phyloP scores from a whole-genome alignment of 1,140 invertebrate species.

The Zaprionus taronus region DNA sequence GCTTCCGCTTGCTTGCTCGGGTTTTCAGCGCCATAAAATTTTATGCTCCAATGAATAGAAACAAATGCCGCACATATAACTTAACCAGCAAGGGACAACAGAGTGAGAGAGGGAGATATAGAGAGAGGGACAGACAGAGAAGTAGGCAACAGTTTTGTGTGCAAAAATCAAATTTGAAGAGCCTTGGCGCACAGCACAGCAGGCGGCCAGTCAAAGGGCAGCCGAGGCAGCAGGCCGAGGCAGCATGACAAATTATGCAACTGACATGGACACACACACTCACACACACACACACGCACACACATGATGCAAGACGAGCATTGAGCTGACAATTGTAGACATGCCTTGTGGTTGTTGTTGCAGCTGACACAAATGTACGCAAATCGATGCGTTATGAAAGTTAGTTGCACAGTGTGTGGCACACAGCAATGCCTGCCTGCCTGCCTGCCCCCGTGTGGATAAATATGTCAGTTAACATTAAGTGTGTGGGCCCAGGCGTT shows the following conservation, averaged over 20 bases:
- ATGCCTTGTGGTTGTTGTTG: conserved; percentile 28
- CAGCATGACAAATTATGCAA: conserved; percentile 66
- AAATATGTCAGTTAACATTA: conserved; percentile 80
- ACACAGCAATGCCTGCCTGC: conserved; percentile 4
- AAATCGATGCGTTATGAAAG: conserved; percentile 73
- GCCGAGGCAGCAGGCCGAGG: conserved; percentile 12
- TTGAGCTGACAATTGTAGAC: conserved; percentile 64
- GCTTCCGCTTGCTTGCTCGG: conserved; percentile 12
- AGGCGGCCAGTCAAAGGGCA: conserved; percentile 39
- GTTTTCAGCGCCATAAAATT: conserved; percentile 76
- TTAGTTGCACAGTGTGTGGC: conserved; percentile 24
- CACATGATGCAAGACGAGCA: conserved; percentile 29
- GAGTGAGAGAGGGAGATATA: too few species aligned
- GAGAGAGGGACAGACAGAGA: background rate
- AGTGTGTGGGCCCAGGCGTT: conserved; percentile 57
- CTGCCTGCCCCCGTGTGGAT: conserved; percentile 54
- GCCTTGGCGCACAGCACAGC: conserved; percentile 60
- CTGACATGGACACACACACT: conserved; percentile 39
- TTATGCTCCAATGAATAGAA: conserved; percentile 76
- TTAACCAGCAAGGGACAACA: conserved; percentile 23
- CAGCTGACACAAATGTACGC: conserved; percentile 52
- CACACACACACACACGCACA: conserved; percentile 19
- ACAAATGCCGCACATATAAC: conserved; percentile 76
- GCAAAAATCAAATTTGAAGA: conserved; percentile 72
- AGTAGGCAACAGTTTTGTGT: conserved; percentile 45